Base-by-base conservation (phyloP, 2,797 vertebrate species). In the Etheostoma perlongum region DNA sequence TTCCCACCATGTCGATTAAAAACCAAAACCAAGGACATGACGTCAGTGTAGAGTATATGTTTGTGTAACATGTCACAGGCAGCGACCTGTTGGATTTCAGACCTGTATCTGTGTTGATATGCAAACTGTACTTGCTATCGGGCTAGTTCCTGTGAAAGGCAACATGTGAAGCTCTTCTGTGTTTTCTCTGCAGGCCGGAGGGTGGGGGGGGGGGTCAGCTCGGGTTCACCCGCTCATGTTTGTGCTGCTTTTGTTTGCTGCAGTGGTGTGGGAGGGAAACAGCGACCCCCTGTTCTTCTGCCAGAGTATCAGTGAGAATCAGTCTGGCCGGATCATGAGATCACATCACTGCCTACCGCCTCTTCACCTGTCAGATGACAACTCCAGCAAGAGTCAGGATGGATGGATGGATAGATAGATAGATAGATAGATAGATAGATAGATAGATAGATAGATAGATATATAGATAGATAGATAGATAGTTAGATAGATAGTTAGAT, bases 191-290 rank as follows among this genome's bases (percentile, higher is more conserved):
- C 36, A 3, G 74, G 77, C 60, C 18, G 9, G 14, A 33, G 27
- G 27, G 27, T 27, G 12, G 21, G 51, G 83, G 30, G 7, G 61
- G 60, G 60, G 84, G 78, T 88, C 91, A 85, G 58, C 74, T 25
- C 0, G 79, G 77, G 80, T 78, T 88, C 83, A 79, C 48, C 27
- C 53, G 10, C 70, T 89, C 72, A 72, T 86, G 84, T 88, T 91
- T 83, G 74, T 77, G 67, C 64, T 25, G 54, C 65, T 83, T 92
- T 89, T 92, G 87, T 91, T 85, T 74, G 74, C 55, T 46, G 69
- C 54, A 0, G 23, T 44, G 79, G 54, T 72, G 89, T 91, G 87
- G 87, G 91, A 90, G 77, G 78, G 69, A 87, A 86, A 91, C 88
- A 92, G 91, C 75, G 78, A 86, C 85, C 76, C 77, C 84, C 71